Base-by-base conservation (phyloP, 2,797 vertebrate genomes). In the Remorina albescens region DNA sequence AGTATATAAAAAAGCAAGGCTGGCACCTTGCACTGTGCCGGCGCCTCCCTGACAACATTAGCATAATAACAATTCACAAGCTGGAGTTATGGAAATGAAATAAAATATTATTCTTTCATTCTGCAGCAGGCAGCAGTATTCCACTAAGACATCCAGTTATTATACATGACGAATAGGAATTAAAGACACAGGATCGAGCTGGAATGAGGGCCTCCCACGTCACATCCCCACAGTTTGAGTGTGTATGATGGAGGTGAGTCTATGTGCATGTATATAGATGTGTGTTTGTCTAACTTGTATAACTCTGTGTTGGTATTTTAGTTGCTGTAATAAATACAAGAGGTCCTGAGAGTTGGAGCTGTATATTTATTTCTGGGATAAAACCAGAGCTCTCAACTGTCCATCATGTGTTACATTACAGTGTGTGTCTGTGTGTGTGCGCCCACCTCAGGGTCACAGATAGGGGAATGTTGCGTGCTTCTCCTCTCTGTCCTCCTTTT, bases 401-500 rank as follows among this genome's bases (percentile, higher is more conserved):
- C 25, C 36, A 57, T 84, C 74, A 76, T 85, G 76, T 82, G 79
- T 57, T 80, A 64, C 64, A 74, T 82, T 70, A 76, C 49, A 23
- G 18, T 36, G 41, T 37, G 44, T 50, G 54, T 73, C 44, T 54
- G 46, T 12, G 68, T 70, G 67, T 28, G 41, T 25, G 64, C 28
- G 26, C 53, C 30, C 65, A 75, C 77, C 76, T 85, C 19, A 6
- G 79, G 84, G 86, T 86, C 74, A 76, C 2, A 26, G 56, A 61
- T 37, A 64, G 72, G 78, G 78, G 56, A 79, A 79, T 74, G 41
- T 89, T 83, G 87, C 66, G 28, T 88, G 81, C 81, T 62, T 77
- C 73, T 82, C 67, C 70, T 74, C 80, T 66, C 71, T 87, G 87
- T 91, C 92, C 91, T 91, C 71, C 13, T 85, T 81, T 91, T 93